Base-by-base conservation (phyloP, 2,888 invertebrate genomes). In the Philereme vetulata region DNA sequence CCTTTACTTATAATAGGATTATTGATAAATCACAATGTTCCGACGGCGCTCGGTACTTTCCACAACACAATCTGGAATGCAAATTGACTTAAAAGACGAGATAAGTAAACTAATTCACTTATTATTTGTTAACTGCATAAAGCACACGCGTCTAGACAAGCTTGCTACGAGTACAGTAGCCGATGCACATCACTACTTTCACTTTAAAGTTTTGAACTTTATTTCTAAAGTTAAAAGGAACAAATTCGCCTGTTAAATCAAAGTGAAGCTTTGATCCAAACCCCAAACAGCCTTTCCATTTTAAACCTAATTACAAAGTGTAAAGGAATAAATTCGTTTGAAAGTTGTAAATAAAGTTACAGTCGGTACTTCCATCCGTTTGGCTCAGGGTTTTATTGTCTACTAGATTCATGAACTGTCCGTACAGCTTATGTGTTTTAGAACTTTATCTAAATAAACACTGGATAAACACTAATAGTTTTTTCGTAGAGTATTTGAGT, bases 101-200 rank as follows among this genome's bases (percentile, higher is more conserved):
- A 59, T 58, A 59, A 62, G 57, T 54, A 50, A 51, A 54, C 47
- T 62, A 51, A 55, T 62, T 66, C 64, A 63, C 62, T 63, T 68
- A 68, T 53, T 58, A 54, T 65, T 60, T 65, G 64, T 68, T 65
- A 62, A 66, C 51, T 66, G 60, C 65, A 56, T 60, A 57, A 64
- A 59, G 62, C 62, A 67, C 59, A 68, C 65, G 62, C 65, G 69
- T 69, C 67, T 69, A 69, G 69, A 69, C 69, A 54, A 47, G 61
- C 58, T 59, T 44, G 58, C 62, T 21, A 1, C 21, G 21, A 56
- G 60, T 58, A 61, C 2, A 21, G 60, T 60, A 51, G 57, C 45
- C 60, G 40, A 65, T 60, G 59, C 59, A 58, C 62, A 53, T 55
- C 42, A 21, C 10, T 8, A 47, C 45, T 52, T 46, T 60, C 11